These are phyloP conservation scores for Parnassius smintheus DNA, from an alignment of 2,888 invertebrate genomes.

Conservation along the genomic window DNA sequence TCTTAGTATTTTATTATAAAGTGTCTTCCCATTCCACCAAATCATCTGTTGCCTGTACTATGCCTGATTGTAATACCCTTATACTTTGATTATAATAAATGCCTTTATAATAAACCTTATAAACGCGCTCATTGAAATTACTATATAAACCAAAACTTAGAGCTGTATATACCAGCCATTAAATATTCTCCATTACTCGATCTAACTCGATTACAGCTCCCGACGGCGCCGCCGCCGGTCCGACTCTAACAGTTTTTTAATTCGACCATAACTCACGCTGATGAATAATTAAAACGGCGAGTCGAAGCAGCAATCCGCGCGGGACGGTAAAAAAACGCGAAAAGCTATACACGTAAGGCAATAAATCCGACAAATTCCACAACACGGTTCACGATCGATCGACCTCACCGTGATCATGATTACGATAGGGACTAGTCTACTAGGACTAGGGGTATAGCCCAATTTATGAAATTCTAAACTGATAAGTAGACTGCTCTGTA, in stretches of 20 bases:
- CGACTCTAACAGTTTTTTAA: constrained; percentile 82
- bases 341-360: constrained; percentile 52
- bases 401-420: constrained; percentile 20
- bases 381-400: constrained; percentile 70
- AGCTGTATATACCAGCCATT: constrained; percentile 44
- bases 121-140: not conserved
- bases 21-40: no score
- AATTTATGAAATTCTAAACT: not conserved
- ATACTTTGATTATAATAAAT: no score
- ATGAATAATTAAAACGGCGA: constrained; percentile 81
- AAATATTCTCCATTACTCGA: constrained; percentile 74
- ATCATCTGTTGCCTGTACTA: no score
- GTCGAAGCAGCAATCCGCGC: constrained; percentile 66
- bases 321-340: constrained; percentile 65
- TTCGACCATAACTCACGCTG: constrained; percentile 81
- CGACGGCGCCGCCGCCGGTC: constrained; percentile 67
- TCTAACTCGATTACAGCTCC: constrained; percentile 75
- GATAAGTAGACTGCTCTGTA: not conserved
- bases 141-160: constrained; percentile 6
- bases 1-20: no score
- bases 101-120: no score
- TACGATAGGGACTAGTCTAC: no score
- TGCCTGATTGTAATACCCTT: no score
- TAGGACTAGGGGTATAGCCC: not conserved
- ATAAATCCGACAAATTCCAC: constrained; percentile 75